Conservation (phyloP, 2,113 vertebrate genomes). For the Apteryx mantelli region DNA sequence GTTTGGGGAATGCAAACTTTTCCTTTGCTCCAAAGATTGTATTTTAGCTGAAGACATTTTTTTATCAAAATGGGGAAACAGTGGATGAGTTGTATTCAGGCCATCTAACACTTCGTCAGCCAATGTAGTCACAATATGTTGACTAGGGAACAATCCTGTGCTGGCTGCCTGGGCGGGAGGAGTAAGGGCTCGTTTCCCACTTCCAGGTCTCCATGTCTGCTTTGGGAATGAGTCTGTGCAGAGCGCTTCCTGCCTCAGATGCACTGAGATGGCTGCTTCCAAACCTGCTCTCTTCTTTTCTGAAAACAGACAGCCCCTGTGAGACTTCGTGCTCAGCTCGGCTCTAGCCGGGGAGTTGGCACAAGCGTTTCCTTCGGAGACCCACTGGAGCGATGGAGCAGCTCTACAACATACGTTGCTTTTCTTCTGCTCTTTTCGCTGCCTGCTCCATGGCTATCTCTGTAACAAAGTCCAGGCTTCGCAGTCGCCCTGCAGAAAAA, state of each 20-base stretch:
- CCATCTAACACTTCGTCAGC: background rate
- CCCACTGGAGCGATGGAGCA: background rate
- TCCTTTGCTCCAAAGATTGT: background rate
- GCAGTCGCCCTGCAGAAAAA: background rate
- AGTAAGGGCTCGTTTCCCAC: background rate
- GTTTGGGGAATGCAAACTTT: background rate
- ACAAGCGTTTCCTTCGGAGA: background rate
- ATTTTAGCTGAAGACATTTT: background rate
- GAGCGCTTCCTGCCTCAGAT: background rate
- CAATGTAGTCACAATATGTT: background rate
- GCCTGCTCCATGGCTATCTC: background rate
- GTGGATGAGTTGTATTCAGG: background rate
- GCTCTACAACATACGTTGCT: rapidly evolving
- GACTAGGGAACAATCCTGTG: rapidly evolving
- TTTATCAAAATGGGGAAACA: background rate
- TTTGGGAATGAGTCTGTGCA: background rate
- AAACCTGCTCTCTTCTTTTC: background rate
- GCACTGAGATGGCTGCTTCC: background rate
- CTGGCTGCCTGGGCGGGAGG: background rate
- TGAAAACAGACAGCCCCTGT: background rate
- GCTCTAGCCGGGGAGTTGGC: background rate
- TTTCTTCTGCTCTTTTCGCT: background rate
- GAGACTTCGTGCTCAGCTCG: background rate
- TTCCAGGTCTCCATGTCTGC: rapidly evolving
- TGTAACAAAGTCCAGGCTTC: conserved; percentile 53